Conservation (phyloP, 1,140 invertebrate species). For the Megalonaias nervosa region DNA sequence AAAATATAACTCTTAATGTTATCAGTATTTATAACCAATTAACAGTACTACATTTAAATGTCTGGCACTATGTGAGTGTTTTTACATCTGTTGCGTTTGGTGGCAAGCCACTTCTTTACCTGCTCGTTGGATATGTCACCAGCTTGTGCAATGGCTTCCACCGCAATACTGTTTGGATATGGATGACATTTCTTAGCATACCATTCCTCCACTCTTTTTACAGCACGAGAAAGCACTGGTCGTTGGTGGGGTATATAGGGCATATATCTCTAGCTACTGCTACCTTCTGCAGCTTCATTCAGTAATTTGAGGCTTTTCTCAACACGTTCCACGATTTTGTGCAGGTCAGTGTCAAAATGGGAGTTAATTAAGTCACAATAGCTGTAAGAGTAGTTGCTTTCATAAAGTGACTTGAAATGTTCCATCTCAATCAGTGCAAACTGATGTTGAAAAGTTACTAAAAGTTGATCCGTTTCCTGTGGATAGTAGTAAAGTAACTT, state of each 20-base stretch:
- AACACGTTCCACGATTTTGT: slow-evolving; percentile 35
- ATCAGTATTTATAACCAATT: too few relatives aligned
- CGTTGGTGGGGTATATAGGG: background rate
- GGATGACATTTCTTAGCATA: slow-evolving; percentile 29
- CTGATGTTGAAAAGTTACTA: slow-evolving; percentile 18
- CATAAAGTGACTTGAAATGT: slow-evolving; percentile 26
- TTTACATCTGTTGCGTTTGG: slow-evolving; percentile 32
- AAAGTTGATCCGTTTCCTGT: slow-evolving; percentile 18
- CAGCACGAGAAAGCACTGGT: slow-evolving; percentile 32
- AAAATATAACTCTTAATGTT: too few relatives aligned
- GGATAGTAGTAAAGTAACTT: slow-evolving; percentile 11
- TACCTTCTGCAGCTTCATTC: slow-evolving; percentile 2
- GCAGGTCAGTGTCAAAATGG: slow-evolving; percentile 32
- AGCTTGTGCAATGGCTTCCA: slow-evolving; percentile 29
- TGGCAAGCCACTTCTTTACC: slow-evolving; percentile 41
- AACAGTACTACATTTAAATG: too few relatives aligned
- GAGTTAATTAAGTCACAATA: slow-evolving; percentile 30
- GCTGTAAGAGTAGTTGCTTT: slow-evolving; percentile 13
- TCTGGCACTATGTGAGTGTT: slow-evolving; percentile 32
- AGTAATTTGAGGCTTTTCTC: slow-evolving; percentile 34
- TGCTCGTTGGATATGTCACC: slow-evolving; percentile 33
- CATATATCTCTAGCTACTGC: background rate
- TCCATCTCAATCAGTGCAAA: slow-evolving; percentile 27
- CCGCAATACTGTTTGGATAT: slow-evolving; percentile 30
- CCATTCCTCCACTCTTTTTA: slow-evolving; percentile 37